These are phyloP conservation scores for Leucophenga maculata DNA, from an alignment of 2,888 invertebrate genomes.

Conservation along the genomic window DNA sequence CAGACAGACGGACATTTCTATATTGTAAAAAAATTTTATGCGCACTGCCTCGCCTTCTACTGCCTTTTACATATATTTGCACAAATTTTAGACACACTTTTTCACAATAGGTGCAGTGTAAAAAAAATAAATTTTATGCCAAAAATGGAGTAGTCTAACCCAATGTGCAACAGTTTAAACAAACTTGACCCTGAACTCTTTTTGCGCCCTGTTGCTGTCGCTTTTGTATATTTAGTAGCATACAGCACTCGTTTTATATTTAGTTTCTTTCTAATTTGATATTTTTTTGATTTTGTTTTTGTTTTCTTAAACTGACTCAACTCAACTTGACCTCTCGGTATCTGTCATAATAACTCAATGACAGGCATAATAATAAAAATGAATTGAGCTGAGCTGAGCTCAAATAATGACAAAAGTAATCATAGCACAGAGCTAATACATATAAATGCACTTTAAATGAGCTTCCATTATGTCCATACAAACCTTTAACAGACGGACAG, in stretches of 20 bases:
- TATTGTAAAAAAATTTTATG: no score
- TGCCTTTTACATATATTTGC: no score
- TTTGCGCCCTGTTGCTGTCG: neutral
- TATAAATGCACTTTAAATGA: neutral
- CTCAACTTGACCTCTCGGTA: conserved; percentile 1
- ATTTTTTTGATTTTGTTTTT: neutral
- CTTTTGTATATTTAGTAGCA: neutral
- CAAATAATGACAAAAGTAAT: neutral
- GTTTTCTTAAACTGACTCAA: neutral
- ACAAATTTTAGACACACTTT: no score
- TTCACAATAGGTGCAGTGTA: no score
- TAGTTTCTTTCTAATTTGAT: conserved; percentile 2
- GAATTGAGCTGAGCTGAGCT: neutral
- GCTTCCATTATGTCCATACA: neutral
- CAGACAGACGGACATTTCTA: no score
- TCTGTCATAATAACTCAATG: neutral
- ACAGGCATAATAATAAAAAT: neutral
- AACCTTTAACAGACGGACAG: no score
- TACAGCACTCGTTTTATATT: neutral
- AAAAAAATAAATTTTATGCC: no score
- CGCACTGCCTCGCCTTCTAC: no score
- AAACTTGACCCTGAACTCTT: conserved; percentile 20
- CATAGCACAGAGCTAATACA: neutral
- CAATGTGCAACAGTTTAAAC: neutral
- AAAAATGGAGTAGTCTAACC: no score